phyloP scores from a whole-genome alignment of 53 echinoderm and acorn worm species.

The Temnopleurus reevesii region DNA sequence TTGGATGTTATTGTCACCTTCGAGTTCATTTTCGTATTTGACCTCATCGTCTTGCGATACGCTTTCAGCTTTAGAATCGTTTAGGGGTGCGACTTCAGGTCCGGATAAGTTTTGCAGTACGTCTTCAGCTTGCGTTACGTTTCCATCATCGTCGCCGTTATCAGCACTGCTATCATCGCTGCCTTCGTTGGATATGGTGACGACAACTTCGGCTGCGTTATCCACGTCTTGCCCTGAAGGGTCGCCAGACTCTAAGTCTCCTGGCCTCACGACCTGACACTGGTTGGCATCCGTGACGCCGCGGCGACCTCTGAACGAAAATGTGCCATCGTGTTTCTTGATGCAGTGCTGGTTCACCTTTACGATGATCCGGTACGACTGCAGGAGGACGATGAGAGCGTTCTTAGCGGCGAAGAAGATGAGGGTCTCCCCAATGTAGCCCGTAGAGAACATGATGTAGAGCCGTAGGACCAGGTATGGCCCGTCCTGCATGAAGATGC shows the following conservation, averaged over 20 bases:
- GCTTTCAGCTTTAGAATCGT: too few species aligned
- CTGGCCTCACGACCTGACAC: not conserved
- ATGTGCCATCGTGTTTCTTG: not conserved
- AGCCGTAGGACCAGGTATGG: constrained; percentile 50
- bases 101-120: too few species aligned
- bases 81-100: too few species aligned
- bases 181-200: not conserved
- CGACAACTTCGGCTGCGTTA: not conserved
- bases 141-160: too few species aligned
- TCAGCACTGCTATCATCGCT: not conserved
- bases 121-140: not conserved
- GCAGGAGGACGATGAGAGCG: constrained; percentile 32
- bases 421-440: constrained; percentile 48
- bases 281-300: not conserved
- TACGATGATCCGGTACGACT: constrained; percentile 27
- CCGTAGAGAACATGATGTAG: constrained; percentile 50
- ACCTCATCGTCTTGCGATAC: not conserved
- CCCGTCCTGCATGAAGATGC: constrained; percentile 54
- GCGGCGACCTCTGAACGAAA: not conserved
- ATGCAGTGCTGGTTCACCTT: not conserved
- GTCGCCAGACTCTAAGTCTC: not conserved
- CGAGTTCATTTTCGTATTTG: not conserved
- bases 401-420: constrained; percentile 58
- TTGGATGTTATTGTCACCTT: not conserved
- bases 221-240: not conserved